Percentiles rank a stretch among this genome's conserved stretches.
Conservation (phyloP, 2,888 invertebrate genomes). For the Yponomeuta malinellus region DNA sequence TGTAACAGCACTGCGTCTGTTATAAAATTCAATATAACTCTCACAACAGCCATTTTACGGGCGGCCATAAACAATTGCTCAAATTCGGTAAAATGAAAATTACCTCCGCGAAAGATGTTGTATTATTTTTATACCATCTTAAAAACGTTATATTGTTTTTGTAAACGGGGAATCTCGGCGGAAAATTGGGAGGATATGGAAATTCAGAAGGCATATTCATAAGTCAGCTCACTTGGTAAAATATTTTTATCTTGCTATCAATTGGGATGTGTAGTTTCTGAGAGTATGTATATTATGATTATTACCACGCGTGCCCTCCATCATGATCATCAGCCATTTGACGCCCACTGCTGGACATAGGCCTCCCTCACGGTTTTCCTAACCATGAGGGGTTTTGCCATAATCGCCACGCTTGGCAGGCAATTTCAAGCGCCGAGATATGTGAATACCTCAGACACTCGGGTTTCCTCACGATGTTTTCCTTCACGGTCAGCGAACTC, state of each 20-base stretch:
- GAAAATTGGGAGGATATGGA: neutral
- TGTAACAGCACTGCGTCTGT: constrained; percentile 6
- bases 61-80: constrained; percentile 13
- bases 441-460: no score
- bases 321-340: no score
- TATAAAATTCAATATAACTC: constrained; percentile 14
- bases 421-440: no score
- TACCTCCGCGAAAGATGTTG: constrained; percentile 6
- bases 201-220: neutral
- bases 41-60: constrained; percentile 4
- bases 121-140: constrained; percentile 1
- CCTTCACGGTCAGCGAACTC: no score
- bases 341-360: no score
- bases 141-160: neutral
- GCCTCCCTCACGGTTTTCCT: no score
- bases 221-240: neutral
- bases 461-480: no score
- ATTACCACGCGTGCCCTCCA: no score
- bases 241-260: neutral
- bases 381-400: no score
- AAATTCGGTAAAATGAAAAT: constrained; percentile 13
- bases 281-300: no score
- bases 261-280: no score
- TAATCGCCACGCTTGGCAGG: no score
- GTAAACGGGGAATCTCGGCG: neutral